These are phyloP conservation scores for Ceratosolen solmsi DNA, from an alignment of 1,140 invertebrate species.

Conservation along the genomic window DNA sequence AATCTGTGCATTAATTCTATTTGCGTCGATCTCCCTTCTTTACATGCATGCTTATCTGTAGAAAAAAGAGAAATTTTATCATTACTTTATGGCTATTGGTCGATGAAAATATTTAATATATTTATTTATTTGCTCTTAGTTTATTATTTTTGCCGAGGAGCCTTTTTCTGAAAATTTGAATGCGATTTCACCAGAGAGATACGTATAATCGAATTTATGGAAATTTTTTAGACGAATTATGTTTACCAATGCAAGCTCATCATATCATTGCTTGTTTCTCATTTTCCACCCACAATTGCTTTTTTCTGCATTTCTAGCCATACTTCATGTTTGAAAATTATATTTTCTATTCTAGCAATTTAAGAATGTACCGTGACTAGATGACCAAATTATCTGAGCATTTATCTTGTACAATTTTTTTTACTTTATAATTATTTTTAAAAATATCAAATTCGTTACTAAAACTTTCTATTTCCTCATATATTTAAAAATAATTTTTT, in stretches of 20 bases:
- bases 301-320: not conserved
- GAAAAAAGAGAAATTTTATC: too few relatives aligned
- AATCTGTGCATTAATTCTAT: too few relatives aligned
- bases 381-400: too few relatives aligned
- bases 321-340: not conserved
- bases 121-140: not conserved
- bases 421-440: too few relatives aligned
- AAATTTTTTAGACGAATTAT: slow-evolving; percentile 1
- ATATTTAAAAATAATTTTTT: too few relatives aligned
- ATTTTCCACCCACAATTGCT: not conserved
- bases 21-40: too few relatives aligned
- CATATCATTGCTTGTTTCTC: not conserved
- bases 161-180: not conserved
- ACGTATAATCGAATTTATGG: slow-evolving; percentile 12
- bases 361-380: too few relatives aligned
- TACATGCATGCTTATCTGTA: too few relatives aligned
- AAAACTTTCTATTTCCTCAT: too few relatives aligned
- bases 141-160: not conserved
- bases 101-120: not conserved
- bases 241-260: not conserved
- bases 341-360: not conserved
- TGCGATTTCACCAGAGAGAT: not conserved
- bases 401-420: too few relatives aligned
- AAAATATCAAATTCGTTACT: too few relatives aligned
- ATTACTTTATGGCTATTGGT: too few relatives aligned